A percentile compares a stretch with the other conserved stretches of the same genome.
Conservation (phyloP, 2,113 vertebrate species). For the Chaetodon auriga region DNA sequence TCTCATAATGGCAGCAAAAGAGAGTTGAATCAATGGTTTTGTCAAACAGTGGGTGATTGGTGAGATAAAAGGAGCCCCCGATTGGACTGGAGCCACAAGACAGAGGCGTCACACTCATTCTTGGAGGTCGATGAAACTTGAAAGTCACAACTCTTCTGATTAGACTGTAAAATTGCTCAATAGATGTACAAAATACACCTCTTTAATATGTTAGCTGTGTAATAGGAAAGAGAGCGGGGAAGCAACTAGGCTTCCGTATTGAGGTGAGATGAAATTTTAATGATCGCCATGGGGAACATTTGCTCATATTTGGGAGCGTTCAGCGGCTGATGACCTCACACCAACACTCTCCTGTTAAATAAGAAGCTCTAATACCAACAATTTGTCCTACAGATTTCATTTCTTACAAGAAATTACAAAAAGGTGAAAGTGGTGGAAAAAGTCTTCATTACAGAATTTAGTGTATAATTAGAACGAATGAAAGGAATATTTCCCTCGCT, state of each 20-base stretch:
- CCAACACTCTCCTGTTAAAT: slow-evolving; percentile 22
- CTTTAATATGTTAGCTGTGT: slow-evolving; percentile 38
- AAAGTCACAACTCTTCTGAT: slow-evolving; percentile 59
- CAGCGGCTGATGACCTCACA: slow-evolving; percentile 33
- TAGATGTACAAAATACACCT: slow-evolving; percentile 39
- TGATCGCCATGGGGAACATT: slow-evolving; percentile 57
- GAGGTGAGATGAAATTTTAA: slow-evolving; percentile 66
- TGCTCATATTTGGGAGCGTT: slow-evolving; percentile 55
- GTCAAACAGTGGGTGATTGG: slow-evolving; percentile 63
- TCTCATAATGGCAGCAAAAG: slow-evolving; percentile 62
- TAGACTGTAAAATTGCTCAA: slow-evolving; percentile 50
- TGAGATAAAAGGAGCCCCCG: slow-evolving; percentile 59
- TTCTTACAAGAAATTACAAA: slow-evolving; percentile 26
- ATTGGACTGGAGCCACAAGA: slow-evolving; percentile 51
- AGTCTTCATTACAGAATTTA: neutral
- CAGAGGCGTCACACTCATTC: slow-evolving; percentile 33
- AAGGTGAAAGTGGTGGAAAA: slow-evolving; percentile 6
- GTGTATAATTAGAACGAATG: neutral
- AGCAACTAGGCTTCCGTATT: slow-evolving; percentile 10
- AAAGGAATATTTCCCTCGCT: neutral
- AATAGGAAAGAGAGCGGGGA: slow-evolving; percentile 7
- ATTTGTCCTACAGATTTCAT: slow-evolving; percentile 30
- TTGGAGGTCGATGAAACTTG: slow-evolving; percentile 59
- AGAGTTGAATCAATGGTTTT: slow-evolving; percentile 64
- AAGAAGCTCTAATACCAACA: slow-evolving; percentile 26